Evolutionary conservation across 2,888 invertebrate species (phyloP), one percentile per base, ranked within the genome.

Genomic region (Hipparchia sbordonii): DNA sequence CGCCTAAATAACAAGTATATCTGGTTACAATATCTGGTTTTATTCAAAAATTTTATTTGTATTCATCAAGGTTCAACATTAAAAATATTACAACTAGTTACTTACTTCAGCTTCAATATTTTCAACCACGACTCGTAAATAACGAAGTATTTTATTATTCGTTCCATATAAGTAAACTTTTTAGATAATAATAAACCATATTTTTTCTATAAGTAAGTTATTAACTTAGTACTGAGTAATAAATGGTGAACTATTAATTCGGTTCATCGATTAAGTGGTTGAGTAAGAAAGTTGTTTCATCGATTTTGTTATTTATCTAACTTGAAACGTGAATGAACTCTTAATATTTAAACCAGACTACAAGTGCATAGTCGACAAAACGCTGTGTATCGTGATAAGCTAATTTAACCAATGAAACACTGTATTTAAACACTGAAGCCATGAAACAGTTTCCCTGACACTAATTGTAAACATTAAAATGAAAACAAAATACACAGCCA

Each of bases 401-500:
- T 68, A 59, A 68, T 68, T 68, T 12, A 68, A 68, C 68, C 71
- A 74, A 54, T 68, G 59, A 68, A 46, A 60, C 46, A 60, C 33
- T 23, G 10, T 39, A 48, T 67, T 63, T 56, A 72, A 74, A 71
- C 39, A 39, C 61, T n/a, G 33, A 59, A 70, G 59, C 72, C 70
- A 63, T 72, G 70, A 74, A 61, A 61, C 67, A 67, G 67, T 70
- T 74, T 70, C 63, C 39, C 56, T 69, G 73, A 76, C 70, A 73
- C 61, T 70, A 75, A 75, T 69, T 75, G 60, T 76, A 70, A 72
- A 48, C 70, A 74, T 71, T 71, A 76, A 71, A 71, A 74, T 63
- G 65, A 63, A 72, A 71, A 74, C 73, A 77, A 62, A 76, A 67
- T 71, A 73, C 70, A 63, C 67, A 68, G 71, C 56, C 73, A 75